Percentiles rank a stretch among this genome's conserved stretches.
These are phyloP conservation scores for Embidobia sp. DNA, from an alignment of 2,888 invertebrate species.

Conservation along the genomic window DNA sequence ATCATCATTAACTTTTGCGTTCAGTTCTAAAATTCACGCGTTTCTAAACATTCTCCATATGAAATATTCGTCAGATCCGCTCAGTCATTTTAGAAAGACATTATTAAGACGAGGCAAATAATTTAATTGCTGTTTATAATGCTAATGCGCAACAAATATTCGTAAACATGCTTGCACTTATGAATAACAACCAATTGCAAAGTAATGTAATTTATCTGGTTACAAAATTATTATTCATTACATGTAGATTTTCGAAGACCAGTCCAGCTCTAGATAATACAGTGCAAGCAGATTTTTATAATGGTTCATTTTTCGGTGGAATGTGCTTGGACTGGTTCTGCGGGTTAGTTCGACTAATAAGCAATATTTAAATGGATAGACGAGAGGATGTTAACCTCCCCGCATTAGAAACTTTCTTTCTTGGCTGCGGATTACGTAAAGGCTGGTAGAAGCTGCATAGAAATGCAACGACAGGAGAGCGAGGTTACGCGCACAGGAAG, in stretches of 20 bases:
- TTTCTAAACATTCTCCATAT: neutral
- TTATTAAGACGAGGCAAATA: too few relatives aligned
- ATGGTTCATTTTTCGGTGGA: constrained; percentile 62
- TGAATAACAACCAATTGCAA: too few relatives aligned
- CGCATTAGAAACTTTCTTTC: constrained; percentile 80
- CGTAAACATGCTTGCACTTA: too few relatives aligned
- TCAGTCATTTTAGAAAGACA: too few relatives aligned
- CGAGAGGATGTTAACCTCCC: constrained; percentile 80
- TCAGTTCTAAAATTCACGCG: too few relatives aligned
- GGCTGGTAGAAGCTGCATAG: constrained; percentile 76
- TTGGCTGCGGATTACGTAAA: constrained; percentile 79
- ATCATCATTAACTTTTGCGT: constrained; percentile 1
- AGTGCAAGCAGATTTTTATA: constrained; percentile 29
- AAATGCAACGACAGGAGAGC: constrained; percentile 75
- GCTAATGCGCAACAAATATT: too few relatives aligned
- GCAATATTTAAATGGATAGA: constrained; percentile 69
- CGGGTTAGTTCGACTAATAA: constrained; percentile 67
- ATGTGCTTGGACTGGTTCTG: constrained; percentile 65
- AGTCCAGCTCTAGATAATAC: constrained; percentile 14
- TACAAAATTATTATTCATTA: too few relatives aligned
- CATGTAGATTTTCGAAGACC: too few relatives aligned
- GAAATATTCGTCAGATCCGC: too few relatives aligned
- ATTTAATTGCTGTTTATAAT: too few relatives aligned
- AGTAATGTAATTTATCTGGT: too few relatives aligned
- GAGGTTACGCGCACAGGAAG: constrained; percentile 81